Evolutionary conservation across 2,888 invertebrate species (phyloP).

Genomic region (Anoncus sp.): DNA sequence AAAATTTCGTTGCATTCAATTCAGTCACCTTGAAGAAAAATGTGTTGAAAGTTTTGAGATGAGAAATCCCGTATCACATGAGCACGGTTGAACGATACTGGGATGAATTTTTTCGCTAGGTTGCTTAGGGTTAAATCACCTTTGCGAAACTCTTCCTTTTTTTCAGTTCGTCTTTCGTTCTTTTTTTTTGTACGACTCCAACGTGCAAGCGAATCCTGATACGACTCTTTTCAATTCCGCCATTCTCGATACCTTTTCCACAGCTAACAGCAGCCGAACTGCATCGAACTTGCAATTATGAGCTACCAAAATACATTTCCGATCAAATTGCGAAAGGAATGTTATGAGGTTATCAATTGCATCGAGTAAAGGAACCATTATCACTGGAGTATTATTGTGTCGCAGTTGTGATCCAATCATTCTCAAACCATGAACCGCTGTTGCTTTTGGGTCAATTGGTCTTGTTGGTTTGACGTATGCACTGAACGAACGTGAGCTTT

Average conservation of each 20-base stretch:
- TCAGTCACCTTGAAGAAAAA: too few relatives aligned
- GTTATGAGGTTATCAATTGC: constrained; percentile 4
- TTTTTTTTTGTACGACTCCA: constrained; percentile 8
- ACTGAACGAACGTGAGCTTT: constrained; percentile 1
- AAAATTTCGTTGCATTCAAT: too few relatives aligned
- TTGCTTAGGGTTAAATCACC: constrained; percentile 5
- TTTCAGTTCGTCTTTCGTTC: constrained; percentile 3
- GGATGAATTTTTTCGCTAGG: constrained; percentile 6
- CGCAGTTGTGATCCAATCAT: constrained; percentile 1
- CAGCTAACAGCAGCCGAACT: constrained; percentile 4
- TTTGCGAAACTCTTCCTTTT: constrained; percentile 6
- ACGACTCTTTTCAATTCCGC: constrained; percentile 1
- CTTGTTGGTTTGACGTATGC: constrained; percentile 9
- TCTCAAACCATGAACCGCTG: constrained; percentile 9
- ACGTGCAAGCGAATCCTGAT: constrained; percentile 6
- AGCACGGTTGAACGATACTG: constrained; percentile 6
- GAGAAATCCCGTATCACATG: neutral
- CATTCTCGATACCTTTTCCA: constrained; percentile 4
- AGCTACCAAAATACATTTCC: neutral
- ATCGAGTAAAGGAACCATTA: constrained; percentile 6
- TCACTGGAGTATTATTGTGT: constrained; percentile 4
- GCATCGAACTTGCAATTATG: constrained; percentile 4
- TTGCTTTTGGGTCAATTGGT: constrained; percentile 11
- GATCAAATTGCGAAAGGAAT: constrained; percentile 3
- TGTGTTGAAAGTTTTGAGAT: too few relatives aligned